Evolutionary conservation across 2,113 vertebrate genomes (phyloP), one percentile per base, ranked within the genome.

Genomic region (Tauraco erythrolophus): DNA sequence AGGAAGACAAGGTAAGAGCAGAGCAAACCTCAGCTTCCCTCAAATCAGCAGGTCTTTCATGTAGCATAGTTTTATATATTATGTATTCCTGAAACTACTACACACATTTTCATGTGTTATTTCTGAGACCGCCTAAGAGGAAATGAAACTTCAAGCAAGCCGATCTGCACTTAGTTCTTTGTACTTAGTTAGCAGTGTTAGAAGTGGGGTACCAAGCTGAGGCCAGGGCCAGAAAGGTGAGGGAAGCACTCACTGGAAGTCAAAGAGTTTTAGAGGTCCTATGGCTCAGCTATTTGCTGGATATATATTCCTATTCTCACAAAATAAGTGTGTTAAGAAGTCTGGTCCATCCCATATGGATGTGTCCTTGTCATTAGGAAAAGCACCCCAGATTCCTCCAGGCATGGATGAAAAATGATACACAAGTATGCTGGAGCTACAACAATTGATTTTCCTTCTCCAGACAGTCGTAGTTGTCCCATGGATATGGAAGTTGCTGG

Each of bases 31-130:
- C 10, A 13, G 18, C 19, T 79, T 83, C n/a, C 41, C 22, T 50
- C 37, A 62, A 21, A 68, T 14, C 24, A 45, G 5, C 6, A 39
- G 31, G 7, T 53, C 37, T 61, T 79, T 46, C 39, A 37, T 14
- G 6, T 45, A 37, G 48, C 15, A 37, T 10, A 39, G 2, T 62
- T 95, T 51, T 31, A 25, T 33, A 7, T 6, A 35, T 22, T 9
- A 74, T 4, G 3, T 28, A 65, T 46, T 88, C 56, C 74, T 78
- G 50, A 91, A 82, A 78, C 15, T 15, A n/a, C 54, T 51, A 4
- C 13, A 57, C 11, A n/a, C 0, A 0, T 58, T 89, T 83, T 82
- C 8, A 19, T n/a, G 23, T 79, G 14, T 54, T 62, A n/a, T 79
- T 66, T 86, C 84, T 89, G 58, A 74, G 19, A 31, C 11, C 2